A percentile compares a stretch with the other conserved stretches of the same genome.
Evolutionary conservation across 1,140 invertebrate species (phyloP).

Genomic region (Penaeus vannamei): DNA sequence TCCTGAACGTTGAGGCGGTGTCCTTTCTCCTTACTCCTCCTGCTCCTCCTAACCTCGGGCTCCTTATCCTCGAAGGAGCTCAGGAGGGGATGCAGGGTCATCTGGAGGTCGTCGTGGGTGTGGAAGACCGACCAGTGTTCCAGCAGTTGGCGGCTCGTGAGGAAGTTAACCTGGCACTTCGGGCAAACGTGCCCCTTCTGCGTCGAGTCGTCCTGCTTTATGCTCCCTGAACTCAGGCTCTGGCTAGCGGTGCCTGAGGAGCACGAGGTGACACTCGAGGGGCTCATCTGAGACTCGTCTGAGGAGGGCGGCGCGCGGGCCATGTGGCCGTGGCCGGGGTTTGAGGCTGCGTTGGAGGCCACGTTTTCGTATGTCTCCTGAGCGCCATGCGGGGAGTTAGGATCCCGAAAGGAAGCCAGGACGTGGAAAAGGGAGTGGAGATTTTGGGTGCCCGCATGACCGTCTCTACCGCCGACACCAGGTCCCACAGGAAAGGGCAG

Average conservation of each 20-base stretch:
- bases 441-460: background rate
- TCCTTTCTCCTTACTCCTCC: no score
- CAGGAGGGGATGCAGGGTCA: constrained; percentile 25
- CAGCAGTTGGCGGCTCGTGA: constrained; percentile 32
- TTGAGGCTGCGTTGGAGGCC: background rate
- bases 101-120: constrained; percentile 37
- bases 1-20: no score
- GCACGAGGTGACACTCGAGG: constrained; percentile 6
- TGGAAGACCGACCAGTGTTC: constrained; percentile 54
- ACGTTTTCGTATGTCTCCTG: constrained; percentile 28
- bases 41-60: constrained; percentile 4
- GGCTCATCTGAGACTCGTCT: no score
- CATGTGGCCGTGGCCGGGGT: background rate
- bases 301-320: background rate
- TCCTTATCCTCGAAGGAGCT: background rate
- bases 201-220: background rate
- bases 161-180: constrained; percentile 49
- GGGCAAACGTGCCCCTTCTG: constrained; percentile 37
- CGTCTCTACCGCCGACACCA: no score
- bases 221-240: background rate
- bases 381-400: background rate
- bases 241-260: background rate
- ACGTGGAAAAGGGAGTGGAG: constrained; percentile 24
- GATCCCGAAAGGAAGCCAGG: constrained; percentile 30
- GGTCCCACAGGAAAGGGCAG: no score